These are phyloP conservation scores for Mustela nigripes DNA, from an alignment of 2,113 vertebrate genomes.

Conservation along the genomic window DNA sequence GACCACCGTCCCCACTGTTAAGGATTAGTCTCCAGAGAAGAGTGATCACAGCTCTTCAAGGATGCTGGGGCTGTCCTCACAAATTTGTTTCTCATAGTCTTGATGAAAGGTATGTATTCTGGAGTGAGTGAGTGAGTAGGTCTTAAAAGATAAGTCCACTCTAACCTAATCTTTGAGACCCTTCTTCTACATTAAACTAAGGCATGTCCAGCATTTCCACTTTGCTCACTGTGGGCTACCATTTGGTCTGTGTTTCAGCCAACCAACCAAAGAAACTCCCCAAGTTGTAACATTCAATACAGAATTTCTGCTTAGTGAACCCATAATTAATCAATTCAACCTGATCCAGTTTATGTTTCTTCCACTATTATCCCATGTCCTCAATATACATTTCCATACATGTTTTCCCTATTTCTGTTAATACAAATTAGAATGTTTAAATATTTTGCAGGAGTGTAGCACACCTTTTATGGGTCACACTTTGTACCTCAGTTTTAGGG, in stretches of 20 bases:
- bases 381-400: neutral
- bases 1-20: neutral
- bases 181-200: neutral
- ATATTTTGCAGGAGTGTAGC: neutral
- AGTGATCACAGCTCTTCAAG: neutral
- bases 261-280: neutral
- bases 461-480: neutral
- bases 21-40: neutral
- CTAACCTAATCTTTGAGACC: neutral
- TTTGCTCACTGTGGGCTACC: neutral
- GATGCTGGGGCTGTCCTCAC: neutral
- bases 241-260: neutral
- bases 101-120: neutral
- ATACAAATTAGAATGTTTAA: neutral
- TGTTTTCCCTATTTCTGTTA: neutral
- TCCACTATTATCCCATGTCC: neutral
- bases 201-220: neutral
- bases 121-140: neutral
- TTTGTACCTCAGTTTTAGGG: neutral
- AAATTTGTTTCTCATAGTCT: neutral
- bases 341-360: neutral
- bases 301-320: neutral
- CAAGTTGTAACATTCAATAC: neutral
- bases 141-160: neutral
- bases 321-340: neutral